Conservation (phyloP, 2,888 invertebrate species). For the Macrosiphum euphorbiae region DNA sequence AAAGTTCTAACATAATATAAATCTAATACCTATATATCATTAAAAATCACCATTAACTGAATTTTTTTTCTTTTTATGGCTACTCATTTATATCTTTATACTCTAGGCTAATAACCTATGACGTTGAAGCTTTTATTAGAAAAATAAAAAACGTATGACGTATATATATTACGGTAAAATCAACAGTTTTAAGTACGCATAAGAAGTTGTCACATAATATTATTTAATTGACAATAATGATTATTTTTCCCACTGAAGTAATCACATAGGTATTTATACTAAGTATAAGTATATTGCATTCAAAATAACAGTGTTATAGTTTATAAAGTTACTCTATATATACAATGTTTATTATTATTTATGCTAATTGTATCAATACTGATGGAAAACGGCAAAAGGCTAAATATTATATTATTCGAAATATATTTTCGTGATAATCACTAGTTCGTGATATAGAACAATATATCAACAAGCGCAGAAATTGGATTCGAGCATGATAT, state of each 20-base stretch:
- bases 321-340: not conserved
- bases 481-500: not conserved
- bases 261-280: not conserved
- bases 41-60: too few species aligned
- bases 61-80: too few species aligned
- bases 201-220: not conserved
- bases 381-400: not conserved
- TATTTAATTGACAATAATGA: not conserved
- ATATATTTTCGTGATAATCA: not conserved
- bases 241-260: not conserved
- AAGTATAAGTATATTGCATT: not conserved
- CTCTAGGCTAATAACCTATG: too few species aligned
- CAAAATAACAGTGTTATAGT: not conserved
- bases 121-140: too few species aligned
- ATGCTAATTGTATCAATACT: not conserved
- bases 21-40: too few species aligned
- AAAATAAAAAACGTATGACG: too few species aligned
- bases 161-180: not conserved
- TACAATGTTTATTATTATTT: not conserved
- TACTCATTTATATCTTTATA: too few species aligned
- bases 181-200: not conserved
- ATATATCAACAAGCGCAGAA: not conserved
- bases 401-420: not conserved
- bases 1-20: too few species aligned
- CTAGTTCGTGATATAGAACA: not conserved